phyloP scores from a whole-genome alignment of 1,140 invertebrate species.

The Rhopalosiphum padi region DNA sequence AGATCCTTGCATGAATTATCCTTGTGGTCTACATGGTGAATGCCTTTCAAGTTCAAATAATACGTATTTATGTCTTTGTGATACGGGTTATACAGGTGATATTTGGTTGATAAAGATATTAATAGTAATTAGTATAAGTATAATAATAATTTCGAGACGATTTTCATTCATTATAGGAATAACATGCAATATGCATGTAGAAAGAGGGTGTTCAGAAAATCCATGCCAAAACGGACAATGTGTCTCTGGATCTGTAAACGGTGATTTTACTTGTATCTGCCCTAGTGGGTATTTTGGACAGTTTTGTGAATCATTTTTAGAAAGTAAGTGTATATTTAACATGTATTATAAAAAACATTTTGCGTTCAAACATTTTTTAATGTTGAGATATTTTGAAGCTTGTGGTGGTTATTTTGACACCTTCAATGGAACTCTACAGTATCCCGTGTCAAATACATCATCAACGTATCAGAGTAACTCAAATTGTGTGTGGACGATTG shows the following conservation, averaged over 20 bases:
- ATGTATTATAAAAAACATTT: neutral
- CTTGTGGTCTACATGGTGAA: neutral
- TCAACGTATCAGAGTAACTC: conserved; percentile 70
- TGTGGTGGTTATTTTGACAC: conserved; percentile 73
- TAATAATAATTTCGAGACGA: neutral
- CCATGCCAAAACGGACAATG: conserved; percentile 88
- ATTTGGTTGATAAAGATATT: neutral
- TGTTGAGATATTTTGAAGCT: conserved; percentile 59
- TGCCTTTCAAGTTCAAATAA: conserved; percentile 23
- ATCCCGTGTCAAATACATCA: conserved; percentile 69
- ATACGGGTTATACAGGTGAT: conserved; percentile 69
- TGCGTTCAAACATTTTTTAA: neutral
- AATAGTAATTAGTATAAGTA: neutral
- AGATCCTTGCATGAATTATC: neutral
- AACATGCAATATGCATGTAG: conserved; percentile 67
- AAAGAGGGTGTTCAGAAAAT: conserved; percentile 72
- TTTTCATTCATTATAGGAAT: conserved; percentile 64
- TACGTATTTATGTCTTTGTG: conserved; percentile 69
- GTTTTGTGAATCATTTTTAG: conserved; percentile 63
- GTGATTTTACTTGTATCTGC: conserved; percentile 70
- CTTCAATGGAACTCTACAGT: conserved; percentile 70
- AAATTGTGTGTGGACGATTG: conserved; percentile 84
- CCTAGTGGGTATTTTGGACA: conserved; percentile 68
- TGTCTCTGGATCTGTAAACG: conserved; percentile 63
- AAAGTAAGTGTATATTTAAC: neutral